A percentile compares a stretch with the other conserved stretches of the same genome.
These are phyloP conservation scores for Rhinella marina DNA, from an alignment of 2,797 vertebrate species.

Conservation along the genomic window DNA sequence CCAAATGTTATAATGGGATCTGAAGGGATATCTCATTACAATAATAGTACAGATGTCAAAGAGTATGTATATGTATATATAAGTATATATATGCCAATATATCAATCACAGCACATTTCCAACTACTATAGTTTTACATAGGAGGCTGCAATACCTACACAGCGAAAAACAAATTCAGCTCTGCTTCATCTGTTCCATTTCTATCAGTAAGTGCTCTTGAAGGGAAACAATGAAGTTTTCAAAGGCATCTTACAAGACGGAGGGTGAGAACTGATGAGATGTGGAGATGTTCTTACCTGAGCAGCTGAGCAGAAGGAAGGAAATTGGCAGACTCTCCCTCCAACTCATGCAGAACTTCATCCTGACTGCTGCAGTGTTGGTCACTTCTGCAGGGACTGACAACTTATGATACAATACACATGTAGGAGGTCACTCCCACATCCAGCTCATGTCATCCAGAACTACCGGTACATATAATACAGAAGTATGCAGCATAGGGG, in stretches of 20 bases:
- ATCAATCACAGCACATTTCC: neutral
- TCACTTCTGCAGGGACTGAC: conserved; percentile 11
- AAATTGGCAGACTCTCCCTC: neutral
- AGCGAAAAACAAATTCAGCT: neutral
- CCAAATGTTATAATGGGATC: neutral
- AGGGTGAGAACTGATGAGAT: too few species aligned
- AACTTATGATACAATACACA: conserved; percentile 10
- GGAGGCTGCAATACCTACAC: neutral
- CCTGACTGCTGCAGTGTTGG: neutral
- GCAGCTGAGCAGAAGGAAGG: conserved; percentile 19
- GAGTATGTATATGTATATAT: too few species aligned
- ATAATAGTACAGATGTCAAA: neutral
- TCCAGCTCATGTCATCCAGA: conserved; percentile 19
- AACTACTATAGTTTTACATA: too few species aligned
- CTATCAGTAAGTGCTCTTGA: neutral
- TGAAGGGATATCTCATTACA: neutral
- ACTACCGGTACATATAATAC: neutral
- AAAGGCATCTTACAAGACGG: too few species aligned
- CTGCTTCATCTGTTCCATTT: neutral
- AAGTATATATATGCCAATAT: neutral
- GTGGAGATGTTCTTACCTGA: conserved; percentile 36
- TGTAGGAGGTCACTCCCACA: conserved; percentile 39
- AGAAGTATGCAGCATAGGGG: neutral
- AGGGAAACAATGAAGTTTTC: neutral
- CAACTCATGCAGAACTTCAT: neutral